Conservation (phyloP, 2,797 vertebrate genomes). For the Myotis myotis region DNA sequence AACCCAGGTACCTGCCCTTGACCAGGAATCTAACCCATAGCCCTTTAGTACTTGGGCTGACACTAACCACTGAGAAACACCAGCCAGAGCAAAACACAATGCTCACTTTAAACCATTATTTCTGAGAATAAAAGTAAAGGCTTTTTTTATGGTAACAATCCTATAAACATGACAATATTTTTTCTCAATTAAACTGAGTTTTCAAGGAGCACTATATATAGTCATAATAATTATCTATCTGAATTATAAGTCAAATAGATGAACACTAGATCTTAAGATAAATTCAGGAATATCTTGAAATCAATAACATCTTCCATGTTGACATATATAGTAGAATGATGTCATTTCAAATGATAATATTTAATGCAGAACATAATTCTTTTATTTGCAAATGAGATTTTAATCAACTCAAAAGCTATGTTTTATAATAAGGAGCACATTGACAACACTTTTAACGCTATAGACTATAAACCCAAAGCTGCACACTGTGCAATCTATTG, state of each 20-base stretch:
- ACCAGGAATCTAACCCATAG: too few species aligned
- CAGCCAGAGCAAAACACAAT: not conserved
- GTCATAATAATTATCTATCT: not conserved
- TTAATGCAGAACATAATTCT: not conserved
- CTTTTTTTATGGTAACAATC: not conserved
- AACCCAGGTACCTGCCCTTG: too few species aligned
- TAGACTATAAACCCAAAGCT: not conserved
- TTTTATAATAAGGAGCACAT: not conserved
- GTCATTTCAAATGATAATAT: not conserved
- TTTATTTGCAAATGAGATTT: slow-evolving; percentile 7
- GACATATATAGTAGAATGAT: not conserved
- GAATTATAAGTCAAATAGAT: not conserved
- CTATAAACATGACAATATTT: not conserved
- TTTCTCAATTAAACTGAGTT: slow-evolving; percentile 5
- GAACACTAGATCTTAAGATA: not conserved
- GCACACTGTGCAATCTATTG: not conserved
- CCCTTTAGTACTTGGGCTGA: too few species aligned
- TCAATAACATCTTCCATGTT: not conserved
- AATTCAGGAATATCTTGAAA: slow-evolving; percentile 13
- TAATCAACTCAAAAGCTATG: not conserved
- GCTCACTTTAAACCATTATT: not conserved
- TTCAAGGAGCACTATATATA: not conserved
- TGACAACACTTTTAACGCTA: not conserved
- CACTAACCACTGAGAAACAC: too few species aligned
- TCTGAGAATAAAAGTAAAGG: not conserved